Percentiles rank a stretch among this genome's conserved stretches.
phyloP scores from a whole-genome alignment of 2,888 invertebrate species.

The Neoitamus cyanurus region DNA sequence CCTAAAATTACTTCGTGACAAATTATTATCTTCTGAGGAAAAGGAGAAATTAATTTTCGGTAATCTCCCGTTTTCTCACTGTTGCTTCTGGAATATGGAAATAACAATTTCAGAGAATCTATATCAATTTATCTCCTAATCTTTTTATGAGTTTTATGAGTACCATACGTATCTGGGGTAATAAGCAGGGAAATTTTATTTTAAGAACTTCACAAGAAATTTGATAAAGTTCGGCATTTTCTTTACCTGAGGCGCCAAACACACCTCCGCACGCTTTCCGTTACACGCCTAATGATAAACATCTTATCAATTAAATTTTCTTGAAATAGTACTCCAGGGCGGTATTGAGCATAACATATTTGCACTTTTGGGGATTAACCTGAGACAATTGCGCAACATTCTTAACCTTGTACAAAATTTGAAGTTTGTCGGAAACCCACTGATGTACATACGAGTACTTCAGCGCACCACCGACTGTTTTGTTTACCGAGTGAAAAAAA shows the following conservation, averaged over 20 bases:
- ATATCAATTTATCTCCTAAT: neutral
- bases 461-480: neutral
- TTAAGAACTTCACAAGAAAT: neutral
- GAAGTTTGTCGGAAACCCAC: neutral
- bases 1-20: neutral
- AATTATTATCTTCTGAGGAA: neutral
- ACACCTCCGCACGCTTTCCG: neutral
- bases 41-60: neutral
- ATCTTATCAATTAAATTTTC: neutral
- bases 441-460: neutral
- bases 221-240: neutral
- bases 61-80: neutral
- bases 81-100: neutral
- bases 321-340: neutral
- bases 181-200: neutral
- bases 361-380: neutral
- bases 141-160: neutral
- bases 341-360: conserved; percentile 1
- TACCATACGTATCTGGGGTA: neutral
- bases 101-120: neutral
- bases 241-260: neutral
- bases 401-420: neutral
- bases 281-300: neutral
- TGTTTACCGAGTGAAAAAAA: neutral
- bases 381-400: neutral